These are phyloP conservation scores for Agapornis canus DNA, from an alignment of 2,797 vertebrate species.

Conservation along the genomic window DNA sequence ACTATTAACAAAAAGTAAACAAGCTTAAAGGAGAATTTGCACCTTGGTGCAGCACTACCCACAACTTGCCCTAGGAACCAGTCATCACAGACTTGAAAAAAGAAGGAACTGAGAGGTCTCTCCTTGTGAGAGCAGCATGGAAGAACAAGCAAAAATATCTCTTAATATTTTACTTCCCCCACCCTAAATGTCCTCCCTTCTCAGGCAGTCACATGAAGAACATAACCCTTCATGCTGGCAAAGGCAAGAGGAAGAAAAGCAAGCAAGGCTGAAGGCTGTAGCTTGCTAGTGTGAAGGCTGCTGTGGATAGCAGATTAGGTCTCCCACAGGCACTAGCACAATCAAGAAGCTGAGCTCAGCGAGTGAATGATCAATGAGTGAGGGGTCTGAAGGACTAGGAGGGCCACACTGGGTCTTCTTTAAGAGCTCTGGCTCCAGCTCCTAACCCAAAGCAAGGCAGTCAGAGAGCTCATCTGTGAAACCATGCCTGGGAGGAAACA, in stretches of 20 bases:
- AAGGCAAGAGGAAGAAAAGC: not conserved
- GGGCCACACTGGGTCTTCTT: not conserved
- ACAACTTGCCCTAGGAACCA: not conserved
- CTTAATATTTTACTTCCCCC: not conserved
- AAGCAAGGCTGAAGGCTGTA: not conserved
- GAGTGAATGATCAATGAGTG: rapidly evolving
- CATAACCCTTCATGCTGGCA: not conserved
- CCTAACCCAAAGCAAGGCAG: not conserved
- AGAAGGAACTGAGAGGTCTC: not conserved
- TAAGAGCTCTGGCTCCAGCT: not conserved
- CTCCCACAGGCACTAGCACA: rapidly evolving
- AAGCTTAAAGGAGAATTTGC: not conserved
- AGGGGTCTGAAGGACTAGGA: not conserved
- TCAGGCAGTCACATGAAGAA: not conserved
- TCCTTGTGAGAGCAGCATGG: not conserved
- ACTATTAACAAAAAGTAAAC: not conserved
- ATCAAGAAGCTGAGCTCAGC: rapidly evolving
- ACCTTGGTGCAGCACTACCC: not conserved
- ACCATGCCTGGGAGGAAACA: not conserved
- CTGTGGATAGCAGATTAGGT: rapidly evolving
- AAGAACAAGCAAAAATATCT: not conserved
- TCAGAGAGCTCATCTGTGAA: not conserved
- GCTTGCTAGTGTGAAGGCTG: not conserved
- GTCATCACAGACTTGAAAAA: not conserved
- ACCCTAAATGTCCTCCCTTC: not conserved